These are phyloP conservation scores for Drosophila dunni DNA, from an alignment of 1,140 invertebrate genomes.

Conservation along the genomic window DNA sequence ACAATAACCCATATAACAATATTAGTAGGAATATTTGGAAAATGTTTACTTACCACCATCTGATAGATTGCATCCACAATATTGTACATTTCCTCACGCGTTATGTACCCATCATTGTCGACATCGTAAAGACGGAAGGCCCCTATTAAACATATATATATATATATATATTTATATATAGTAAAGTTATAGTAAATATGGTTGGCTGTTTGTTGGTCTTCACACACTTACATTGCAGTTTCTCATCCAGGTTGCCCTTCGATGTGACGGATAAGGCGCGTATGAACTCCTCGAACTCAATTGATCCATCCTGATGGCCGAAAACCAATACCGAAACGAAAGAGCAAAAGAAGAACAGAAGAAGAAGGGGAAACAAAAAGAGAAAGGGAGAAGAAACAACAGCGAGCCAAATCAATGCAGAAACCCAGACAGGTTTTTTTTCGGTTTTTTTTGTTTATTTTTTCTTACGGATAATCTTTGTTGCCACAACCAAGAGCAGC, in stretches of 20 bases:
- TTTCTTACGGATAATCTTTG: not conserved
- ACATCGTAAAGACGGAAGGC: constrained; percentile 98
- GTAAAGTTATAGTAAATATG: constrained; percentile 32
- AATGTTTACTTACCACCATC: constrained; percentile 94
- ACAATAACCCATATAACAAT: not conserved
- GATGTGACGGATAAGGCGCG: constrained; percentile 97
- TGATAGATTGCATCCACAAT: constrained; percentile 99
- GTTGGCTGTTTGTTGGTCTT: not conserved
- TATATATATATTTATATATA: constrained; percentile 25
- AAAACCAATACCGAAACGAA: too few relatives aligned
- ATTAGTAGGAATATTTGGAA: too few relatives aligned
- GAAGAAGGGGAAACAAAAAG: constrained; percentile 16
- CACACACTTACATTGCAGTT: constrained; percentile 94
- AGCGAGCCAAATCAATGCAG: constrained; percentile 68
- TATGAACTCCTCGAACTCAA: constrained; percentile 99
- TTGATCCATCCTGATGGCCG: constrained; percentile 93
- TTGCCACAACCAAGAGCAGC: constrained; percentile 5
- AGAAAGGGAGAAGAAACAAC: constrained; percentile 36
- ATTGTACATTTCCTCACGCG: constrained; percentile 98
- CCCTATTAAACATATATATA: constrained; percentile 88
- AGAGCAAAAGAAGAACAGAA: constrained; percentile 26
- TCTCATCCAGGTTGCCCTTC: constrained; percentile 97
- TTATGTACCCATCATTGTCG: constrained; percentile 99
- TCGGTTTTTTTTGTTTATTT: too few relatives aligned
- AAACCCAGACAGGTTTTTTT: constrained; percentile 56